Base-by-base conservation (phyloP, 2,888 invertebrate genomes). In the Latheticus oryzae region DNA sequence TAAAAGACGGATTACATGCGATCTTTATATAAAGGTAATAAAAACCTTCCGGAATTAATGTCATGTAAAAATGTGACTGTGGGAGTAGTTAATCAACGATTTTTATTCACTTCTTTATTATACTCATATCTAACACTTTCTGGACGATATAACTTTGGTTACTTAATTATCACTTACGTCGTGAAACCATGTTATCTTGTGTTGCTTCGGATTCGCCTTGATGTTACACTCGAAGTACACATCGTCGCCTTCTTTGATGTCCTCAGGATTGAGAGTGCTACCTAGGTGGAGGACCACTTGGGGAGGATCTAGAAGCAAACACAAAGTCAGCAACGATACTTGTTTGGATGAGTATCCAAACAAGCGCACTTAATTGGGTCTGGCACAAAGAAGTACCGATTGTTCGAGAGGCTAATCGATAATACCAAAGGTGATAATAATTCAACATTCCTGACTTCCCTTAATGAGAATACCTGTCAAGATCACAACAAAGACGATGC, bases 181-280 rank as follows among this genome's bases (percentile, higher is more conserved):
- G 73, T 89, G 89, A 69, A 84, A 86, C 90, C 90, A 90, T 62
- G 86, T 85, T 70, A 90, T 89, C 73, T 88, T 87, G 75, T 87
- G 87, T 71, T 88, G 86, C 72, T 85, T 85, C 32, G 90, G 90
- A 78, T 89, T 89, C 45, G 90, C 88, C 70, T 85, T 84, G 69
- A 90, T 88, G 79, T 87, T 86, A 77, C 90, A 90, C 78, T 90
- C 90, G 74, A 90, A 90, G 78, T 90, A 90, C 48, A 89, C 89
- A 75, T 90, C 90, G 73, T 89, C 90, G 61, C 89, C 89, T 78
- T 90, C 89, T 74, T 90, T 90, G 70, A 90, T 90, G 74, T 89
- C 87, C 69, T 88, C 86, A 32, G 89, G 86, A 69, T 89, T 88
- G 65, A 90, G 80, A 32, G 89, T 89, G 71, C 86, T 88, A 63